Conservation (phyloP, 1,140 invertebrate genomes). For the Ceratitis capitata region DNA sequence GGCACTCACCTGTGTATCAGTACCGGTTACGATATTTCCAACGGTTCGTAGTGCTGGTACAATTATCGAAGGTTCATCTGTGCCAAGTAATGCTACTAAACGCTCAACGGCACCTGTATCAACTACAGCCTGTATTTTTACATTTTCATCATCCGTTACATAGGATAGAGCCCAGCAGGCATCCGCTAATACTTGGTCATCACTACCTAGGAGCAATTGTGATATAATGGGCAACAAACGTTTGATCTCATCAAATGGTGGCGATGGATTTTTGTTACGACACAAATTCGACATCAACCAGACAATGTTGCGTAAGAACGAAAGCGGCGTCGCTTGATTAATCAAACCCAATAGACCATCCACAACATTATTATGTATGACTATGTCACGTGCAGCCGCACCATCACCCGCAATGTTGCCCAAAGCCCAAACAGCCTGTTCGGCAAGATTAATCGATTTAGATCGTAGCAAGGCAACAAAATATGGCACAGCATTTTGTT, state of each 20-base stretch:
- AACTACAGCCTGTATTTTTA: constrained; percentile 89
- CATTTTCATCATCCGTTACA: constrained; percentile 92
- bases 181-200: constrained; percentile 86
- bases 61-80: constrained; percentile 77
- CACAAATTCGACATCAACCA: constrained; percentile 95
- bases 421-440: constrained; percentile 97
- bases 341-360: constrained; percentile 75
- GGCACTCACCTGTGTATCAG: constrained; percentile 74
- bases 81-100: constrained; percentile 80
- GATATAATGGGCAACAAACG: constrained; percentile 84
- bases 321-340: constrained; percentile 68
- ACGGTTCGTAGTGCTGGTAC: constrained; percentile 90
- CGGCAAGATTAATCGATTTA: constrained; percentile 80
- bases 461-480: constrained; percentile 83
- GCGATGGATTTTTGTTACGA: constrained; percentile 89
- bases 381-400: constrained; percentile 77
- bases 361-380: constrained; percentile 74
- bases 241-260: constrained; percentile 79
- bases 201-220: constrained; percentile 77
- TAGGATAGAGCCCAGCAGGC: constrained; percentile 98
- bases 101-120: constrained; percentile 77
- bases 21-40: constrained; percentile 90
- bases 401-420: constrained; percentile 97
- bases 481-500: constrained; percentile 85
- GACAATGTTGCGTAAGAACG: constrained; percentile 73